Base-by-base conservation (phyloP, 2,113 vertebrate species). In the Gadus chalcogrammus region DNA sequence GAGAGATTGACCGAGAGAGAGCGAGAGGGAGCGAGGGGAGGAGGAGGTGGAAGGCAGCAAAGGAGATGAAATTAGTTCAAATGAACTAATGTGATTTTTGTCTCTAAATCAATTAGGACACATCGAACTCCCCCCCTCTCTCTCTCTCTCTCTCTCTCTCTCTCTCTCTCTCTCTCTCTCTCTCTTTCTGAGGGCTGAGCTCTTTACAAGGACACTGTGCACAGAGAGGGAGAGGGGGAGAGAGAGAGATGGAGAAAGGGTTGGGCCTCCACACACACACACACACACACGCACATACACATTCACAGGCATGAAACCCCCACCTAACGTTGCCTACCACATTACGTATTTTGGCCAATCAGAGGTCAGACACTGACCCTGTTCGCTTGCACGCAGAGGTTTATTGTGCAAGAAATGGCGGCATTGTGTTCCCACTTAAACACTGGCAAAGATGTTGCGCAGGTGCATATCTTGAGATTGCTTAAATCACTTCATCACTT, bases 71-170 rank as follows among this genome's bases (percentile, higher is more conserved):
- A 89, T 92, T 87, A 89, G 71, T 65, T 38, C 0, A 86, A 90
- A 88, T 87, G 65, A 42, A 85, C 77, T 88, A 89, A 92, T 82
- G 80, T 1, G 66, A 88, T 91, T 91, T 88, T 82, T 76, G 55
- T n/a, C 53, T n/a, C 81, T 88, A 90, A 91, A 82, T 83, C 67
- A 73, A 73, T 89, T 88, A 81, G 72, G 73, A 70, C 58, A 1
- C 75, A 59, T 75, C 61, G 71, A 83, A 80, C 68, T 67, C 42
- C 9, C 38, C 9, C 38, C 9, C 38, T 42, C 38, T 9, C 42
- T 48, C 42, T 48, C 31, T 1, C 31, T 31, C 31, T 31, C 3
- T 31, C 31, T 69, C 38, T 42, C 38, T 9, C 42, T 48, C 42
- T 48, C 31, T 1, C 31, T 31, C 31, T 31, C 3, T 31, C 31